Base-by-base conservation (phyloP, 1,140 invertebrate genomes). In the Pseudomyrmex gracilis region DNA sequence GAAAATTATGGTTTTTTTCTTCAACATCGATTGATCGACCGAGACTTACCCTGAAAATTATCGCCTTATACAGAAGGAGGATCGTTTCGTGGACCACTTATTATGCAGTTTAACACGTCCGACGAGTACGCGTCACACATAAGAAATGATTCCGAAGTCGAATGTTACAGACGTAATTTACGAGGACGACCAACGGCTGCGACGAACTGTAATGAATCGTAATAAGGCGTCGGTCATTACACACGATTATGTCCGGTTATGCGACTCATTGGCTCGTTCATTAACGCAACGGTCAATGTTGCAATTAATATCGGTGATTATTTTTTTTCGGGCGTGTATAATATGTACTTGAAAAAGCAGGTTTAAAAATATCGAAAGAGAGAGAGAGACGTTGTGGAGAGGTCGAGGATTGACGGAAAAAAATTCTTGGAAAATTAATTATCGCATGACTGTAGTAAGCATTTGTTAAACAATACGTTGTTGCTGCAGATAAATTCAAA, bases 161-260 rank as follows among this genome's bases (percentile, higher is more conserved):
- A 71, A 66, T 24, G 49, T 77, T 53, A 43, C n/a, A 24, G 3
- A 60, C 17, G 2, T 58, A 49, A 80, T 68, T 71, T 80, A 80
- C 7, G 67, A 2, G 43, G 10, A 67, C 24, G 49, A 4, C 10
- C 61, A 60, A 4, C n/a, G 77, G 34, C 24, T 60, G 53, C 22
- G 67, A 22, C 55, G 49, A n/a, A 34, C 20, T 24, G 43, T 47
- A 71, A 80, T 71, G 77, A 71, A 70, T 43, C 34, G 20, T 71
- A 70, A 71, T 80, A 80, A 80, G 53, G 49, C 20, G 10, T 60
- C 7, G 20, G 15, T 71, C 43, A 70, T 80, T 71, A 60, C 20
- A 45, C 55, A 55, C 55, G 60, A 80, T 80, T 80, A 71, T 20
- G 34, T 4, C 12, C 53, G 51, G 70, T 78, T 78, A 70, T 58